Conservation (phyloP, 2,797 vertebrate genomes). For the Pipistrellus kuhlii region DNA sequence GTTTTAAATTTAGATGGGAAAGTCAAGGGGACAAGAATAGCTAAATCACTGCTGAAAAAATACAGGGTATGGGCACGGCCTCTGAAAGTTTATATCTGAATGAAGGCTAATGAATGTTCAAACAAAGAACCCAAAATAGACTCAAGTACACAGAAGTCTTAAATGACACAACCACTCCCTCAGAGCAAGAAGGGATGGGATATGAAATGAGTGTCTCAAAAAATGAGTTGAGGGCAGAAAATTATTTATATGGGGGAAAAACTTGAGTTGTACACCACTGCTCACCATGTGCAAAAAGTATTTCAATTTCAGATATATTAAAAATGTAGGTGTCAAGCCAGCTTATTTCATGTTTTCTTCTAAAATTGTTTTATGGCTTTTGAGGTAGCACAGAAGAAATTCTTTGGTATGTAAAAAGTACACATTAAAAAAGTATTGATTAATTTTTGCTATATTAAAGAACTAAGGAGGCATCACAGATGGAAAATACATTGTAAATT, state of each 20-base stretch:
- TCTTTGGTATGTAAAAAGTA: neutral
- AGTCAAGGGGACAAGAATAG: neutral
- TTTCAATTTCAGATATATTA: neutral
- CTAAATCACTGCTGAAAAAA: neutral
- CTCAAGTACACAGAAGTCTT: neutral
- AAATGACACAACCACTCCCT: neutral
- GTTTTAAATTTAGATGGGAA: neutral
- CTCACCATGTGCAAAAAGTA: neutral
- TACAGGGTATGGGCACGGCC: neutral
- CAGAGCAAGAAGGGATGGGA: neutral
- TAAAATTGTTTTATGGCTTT: neutral
- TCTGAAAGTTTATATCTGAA: neutral
- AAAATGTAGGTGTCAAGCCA: neutral
- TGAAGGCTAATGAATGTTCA: neutral
- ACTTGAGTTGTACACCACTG: neutral
- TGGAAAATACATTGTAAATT: neutral
- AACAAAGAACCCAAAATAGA: neutral
- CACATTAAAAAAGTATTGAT: neutral
- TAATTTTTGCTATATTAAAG: neutral
- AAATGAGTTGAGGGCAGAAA: neutral
- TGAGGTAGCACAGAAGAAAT: neutral
- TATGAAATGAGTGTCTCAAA: neutral
- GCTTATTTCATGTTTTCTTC: neutral
- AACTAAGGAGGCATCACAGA: neutral
- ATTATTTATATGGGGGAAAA: neutral